A percentile compares a stretch with the other conserved stretches of the same genome.
phyloP scores from a whole-genome alignment of 1,140 invertebrate genomes.

The Ostrea denselamellosa region DNA sequence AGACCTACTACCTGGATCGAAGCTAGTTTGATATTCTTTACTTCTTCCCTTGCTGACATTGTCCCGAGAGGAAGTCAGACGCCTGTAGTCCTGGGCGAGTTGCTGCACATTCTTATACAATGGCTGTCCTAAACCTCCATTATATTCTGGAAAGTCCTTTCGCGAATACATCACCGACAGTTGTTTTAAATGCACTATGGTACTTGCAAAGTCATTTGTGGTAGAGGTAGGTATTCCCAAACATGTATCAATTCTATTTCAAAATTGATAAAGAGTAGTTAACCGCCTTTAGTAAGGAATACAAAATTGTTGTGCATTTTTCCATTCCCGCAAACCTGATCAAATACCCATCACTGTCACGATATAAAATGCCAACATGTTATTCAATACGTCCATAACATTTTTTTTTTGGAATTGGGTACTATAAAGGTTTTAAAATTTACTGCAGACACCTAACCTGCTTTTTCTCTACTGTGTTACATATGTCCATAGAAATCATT shows the following conservation, averaged over 20 bases:
- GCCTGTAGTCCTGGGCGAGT: background rate
- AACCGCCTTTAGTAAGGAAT: background rate
- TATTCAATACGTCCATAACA: background rate
- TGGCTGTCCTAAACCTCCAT: background rate
- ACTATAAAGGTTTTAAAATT: background rate
- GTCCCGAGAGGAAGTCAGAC: background rate
- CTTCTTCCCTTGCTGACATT: background rate
- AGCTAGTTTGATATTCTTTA: background rate
- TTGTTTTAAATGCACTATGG: background rate
- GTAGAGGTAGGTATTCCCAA: background rate
- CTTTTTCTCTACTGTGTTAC: background rate
- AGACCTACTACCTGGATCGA: background rate
- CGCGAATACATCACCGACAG: background rate
- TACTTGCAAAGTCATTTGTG: background rate
- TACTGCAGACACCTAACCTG: slow-evolving; percentile 4
- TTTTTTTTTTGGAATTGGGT: background rate
- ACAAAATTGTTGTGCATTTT: slow-evolving; percentile 16
- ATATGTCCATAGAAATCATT: slow-evolving; percentile 8
- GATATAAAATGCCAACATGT: background rate
- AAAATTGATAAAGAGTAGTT: background rate
- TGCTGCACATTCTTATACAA: slow-evolving; percentile 8
- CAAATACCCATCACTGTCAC: slow-evolving; percentile 1
- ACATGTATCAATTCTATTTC: background rate
- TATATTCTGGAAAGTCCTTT: background rate
- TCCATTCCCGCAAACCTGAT: background rate